Base-by-base conservation (phyloP, 2,113 vertebrate genomes). In the Pithys albifrons region DNA sequence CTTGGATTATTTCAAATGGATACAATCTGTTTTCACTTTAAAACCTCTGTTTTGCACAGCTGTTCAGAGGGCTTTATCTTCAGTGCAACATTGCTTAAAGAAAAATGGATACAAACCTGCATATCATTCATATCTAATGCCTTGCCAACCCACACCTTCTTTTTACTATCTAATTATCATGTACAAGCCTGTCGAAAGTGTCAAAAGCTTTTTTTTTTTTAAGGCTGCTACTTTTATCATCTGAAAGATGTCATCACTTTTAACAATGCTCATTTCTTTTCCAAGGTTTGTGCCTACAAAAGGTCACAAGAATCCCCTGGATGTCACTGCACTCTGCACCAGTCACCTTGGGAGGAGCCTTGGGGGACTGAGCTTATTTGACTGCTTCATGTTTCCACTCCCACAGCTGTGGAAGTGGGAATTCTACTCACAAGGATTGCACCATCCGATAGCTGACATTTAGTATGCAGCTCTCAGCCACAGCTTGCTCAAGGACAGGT, bases 161-260 rank as follows among this genome's bases (percentile, higher is more conserved):
- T 95, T 91, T 71, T 77, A 93, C 57, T 86, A 70, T 10, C 71
- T 94, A 96, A 93, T 96, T 84, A 88, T 41, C 69, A 72, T 31
- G 65, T 78, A 83, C 82, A 78, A 95, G 72, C 24, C 92, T 88
- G 90, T 93, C 93, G 95, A 62, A 94, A 85, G 8, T 51, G 58
- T 82, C 92, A 93, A 76, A 92, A 83, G 75, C 39, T 49, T 61
- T 37, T 92, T 61, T 35, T 86, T 81, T 85, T 72, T 74, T 29
- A 28, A 17, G 65, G 59, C 49, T 90, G 51, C 37, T 94, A 72
- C 80, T 85, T 96, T 73, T 76, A 85, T 69, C 49, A 43, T 45
- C 37, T 85, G 78, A 81, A 88, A 91, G 70, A 64, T 6, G 3
- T 12, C 73, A 45, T 64, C 51, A 59, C 49, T 79, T 79, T 55